Conservation (phyloP, 2,888 invertebrate genomes). For the Cephus spinipes region DNA sequence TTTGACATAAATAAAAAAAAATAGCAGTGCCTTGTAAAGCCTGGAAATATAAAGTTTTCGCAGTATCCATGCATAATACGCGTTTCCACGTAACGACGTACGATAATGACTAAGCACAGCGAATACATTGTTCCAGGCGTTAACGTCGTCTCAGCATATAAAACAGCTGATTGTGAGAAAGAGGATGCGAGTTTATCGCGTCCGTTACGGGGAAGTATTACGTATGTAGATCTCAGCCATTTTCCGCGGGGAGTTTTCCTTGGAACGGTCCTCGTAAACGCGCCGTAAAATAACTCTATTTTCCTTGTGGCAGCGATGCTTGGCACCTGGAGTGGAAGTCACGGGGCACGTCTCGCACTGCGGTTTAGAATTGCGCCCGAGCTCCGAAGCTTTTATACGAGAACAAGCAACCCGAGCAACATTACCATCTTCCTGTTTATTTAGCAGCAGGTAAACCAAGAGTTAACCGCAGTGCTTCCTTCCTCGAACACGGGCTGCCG, state of each 20-base stretch:
- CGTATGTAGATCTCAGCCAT: slow-evolving; percentile 19
- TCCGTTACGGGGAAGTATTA: slow-evolving; percentile 8
- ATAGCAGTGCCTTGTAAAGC: too few species aligned
- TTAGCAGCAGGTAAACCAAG: neutral
- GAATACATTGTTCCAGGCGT: slow-evolving; percentile 22
- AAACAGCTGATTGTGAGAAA: slow-evolving; percentile 33
- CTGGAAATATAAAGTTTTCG: too few species aligned
- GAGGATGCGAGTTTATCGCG: slow-evolving; percentile 29
- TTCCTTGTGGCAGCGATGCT: slow-evolving; percentile 41
- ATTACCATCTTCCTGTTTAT: slow-evolving; percentile 9
- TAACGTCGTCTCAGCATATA: slow-evolving; percentile 12
- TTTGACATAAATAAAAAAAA: too few species aligned
- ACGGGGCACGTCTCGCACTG: neutral
- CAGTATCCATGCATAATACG: neutral
- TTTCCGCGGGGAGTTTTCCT: slow-evolving; percentile 13
- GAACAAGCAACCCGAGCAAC: neutral
- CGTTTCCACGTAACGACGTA: slow-evolving; percentile 7
- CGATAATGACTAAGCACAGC: slow-evolving; percentile 8
- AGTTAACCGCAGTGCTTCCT: slow-evolving; percentile 4
- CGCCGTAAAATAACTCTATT: slow-evolving; percentile 46
- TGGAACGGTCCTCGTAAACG: slow-evolving; percentile 35
- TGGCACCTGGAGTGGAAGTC: slow-evolving; percentile 11
- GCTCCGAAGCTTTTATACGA: slow-evolving; percentile 1
- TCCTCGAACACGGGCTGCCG: neutral
- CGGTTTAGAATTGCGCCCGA: neutral